Base-by-base conservation (phyloP, 2,113 vertebrate genomes). In the Zootoca vivipara region DNA sequence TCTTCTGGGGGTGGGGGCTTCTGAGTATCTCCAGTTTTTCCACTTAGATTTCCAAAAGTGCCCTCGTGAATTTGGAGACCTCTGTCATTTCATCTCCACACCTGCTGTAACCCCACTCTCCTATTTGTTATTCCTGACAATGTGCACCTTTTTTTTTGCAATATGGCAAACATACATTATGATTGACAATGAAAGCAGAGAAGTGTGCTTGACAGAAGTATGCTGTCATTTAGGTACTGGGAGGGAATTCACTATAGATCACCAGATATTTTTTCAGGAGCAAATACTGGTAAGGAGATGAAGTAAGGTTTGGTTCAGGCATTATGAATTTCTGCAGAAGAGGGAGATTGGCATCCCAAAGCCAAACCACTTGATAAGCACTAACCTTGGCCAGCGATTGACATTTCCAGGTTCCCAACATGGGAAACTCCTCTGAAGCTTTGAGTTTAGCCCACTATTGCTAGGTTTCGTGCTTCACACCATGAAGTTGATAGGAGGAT, bases 401-500 rank as follows among this genome's bases (percentile, higher is more conserved):
- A 69, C 35, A 69, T 5, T 79, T 56, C 64, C 42, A 62, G 52
- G 52, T 62, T 62, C 33, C 33, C 42, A 67, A 20, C 15, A n/a
- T 18, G 42, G 58, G 58, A 77, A 15, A 77, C 56, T 35, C 72
- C 18, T 78, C 64, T 83, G 26, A 64, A 93, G 0, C 58, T 89
- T 52, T 72, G 89, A 82, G 52, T 88, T 0, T 24, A 83, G 90
- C 85, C 90, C 89, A 77, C 58, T 28, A 82, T 9, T 15, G 20
- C 42, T 86, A 38, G 77, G 82, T 86, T 92, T 95, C 89, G 90
- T 28, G 35, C 69, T 52, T 26, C 73, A 83, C 88, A 70, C 90
- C 85, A 94, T 81, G 67, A 90, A 93, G 90, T 91, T 93, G 94
- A 93, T 75, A 75, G 90, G 0, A 88, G 87, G 91, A 94, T 94